Conservation (phyloP, 2,888 invertebrate genomes). For the Melanostoma mellinum region DNA sequence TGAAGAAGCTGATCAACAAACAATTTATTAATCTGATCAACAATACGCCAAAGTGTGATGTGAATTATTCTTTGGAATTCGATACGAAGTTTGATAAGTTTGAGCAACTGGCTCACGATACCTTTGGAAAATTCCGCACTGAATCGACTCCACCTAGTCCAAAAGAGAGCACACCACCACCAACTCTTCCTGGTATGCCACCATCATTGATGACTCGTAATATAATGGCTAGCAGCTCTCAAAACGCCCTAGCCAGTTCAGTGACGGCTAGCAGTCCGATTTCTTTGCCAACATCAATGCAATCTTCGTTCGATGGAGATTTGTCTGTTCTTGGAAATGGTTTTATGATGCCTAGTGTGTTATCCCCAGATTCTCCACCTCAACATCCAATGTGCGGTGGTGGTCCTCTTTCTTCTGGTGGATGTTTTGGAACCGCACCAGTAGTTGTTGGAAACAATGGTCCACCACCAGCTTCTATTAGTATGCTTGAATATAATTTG, state of each 20-base stretch:
- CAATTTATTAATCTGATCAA: conserved; percentile 91
- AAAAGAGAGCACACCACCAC: conserved; percentile 83
- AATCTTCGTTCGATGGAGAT: conserved; percentile 91
- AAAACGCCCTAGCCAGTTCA: conserved; percentile 78
- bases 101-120: conserved; percentile 87
- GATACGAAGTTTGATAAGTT: conserved; percentile 91
- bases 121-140: conserved; percentile 89
- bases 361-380: conserved; percentile 82
- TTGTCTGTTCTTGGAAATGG: conserved; percentile 84
- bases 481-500: conserved; percentile 93
- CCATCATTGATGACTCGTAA: conserved; percentile 77
- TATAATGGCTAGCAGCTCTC: conserved; percentile 76
- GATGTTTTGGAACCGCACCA: conserved; percentile 54
- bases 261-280: conserved; percentile 87
- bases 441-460: conserved; percentile 80
- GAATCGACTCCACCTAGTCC: conserved; percentile 83
- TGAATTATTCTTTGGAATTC: conserved; percentile 91
- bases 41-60: conserved; percentile 91
- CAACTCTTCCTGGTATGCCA: conserved; percentile 83
- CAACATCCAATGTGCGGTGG: conserved; percentile 77
- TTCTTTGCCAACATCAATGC: conserved; percentile 87
- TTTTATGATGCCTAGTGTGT: conserved; percentile 80
- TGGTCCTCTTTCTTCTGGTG: conserved; percentile 59
- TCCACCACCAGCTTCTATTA: conserved; percentile 83
- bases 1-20: conserved; percentile 90